phyloP scores from a whole-genome alignment of 2,888 invertebrate species.

The Apotomis betuletana region DNA sequence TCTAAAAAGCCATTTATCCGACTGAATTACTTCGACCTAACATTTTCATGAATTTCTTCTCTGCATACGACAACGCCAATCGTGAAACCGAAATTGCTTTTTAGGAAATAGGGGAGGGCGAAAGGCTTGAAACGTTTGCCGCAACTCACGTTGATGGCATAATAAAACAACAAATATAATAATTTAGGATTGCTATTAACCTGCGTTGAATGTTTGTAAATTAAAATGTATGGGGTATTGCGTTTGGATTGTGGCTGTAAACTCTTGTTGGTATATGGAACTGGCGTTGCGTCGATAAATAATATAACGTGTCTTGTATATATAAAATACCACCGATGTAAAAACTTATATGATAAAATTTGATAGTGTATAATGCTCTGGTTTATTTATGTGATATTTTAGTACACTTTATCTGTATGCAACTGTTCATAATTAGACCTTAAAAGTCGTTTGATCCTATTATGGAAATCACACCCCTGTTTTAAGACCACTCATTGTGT shows the following conservation, averaged over 20 bases:
- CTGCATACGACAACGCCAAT: slow-evolving; percentile 54
- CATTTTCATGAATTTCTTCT: slow-evolving; percentile 58
- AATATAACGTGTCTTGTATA: too few species aligned
- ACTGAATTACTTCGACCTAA: slow-evolving; percentile 58
- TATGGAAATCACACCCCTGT: too few species aligned
- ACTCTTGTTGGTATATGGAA: not conserved
- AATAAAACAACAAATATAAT: slow-evolving; percentile 34
- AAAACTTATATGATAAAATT: too few species aligned
- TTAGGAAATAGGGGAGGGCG: slow-evolving; percentile 49
- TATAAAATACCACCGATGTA: too few species aligned
- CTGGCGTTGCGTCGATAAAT: not conserved
- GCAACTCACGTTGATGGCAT: slow-evolving; percentile 26
- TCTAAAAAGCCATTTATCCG: slow-evolving; percentile 52
- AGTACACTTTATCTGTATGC: too few species aligned
- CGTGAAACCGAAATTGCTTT: slow-evolving; percentile 62
- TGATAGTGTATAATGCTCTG: too few species aligned
- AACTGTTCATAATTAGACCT: too few species aligned
- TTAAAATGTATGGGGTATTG: slow-evolving; percentile 21
- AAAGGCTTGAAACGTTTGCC: slow-evolving; percentile 24
- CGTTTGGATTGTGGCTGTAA: not conserved
- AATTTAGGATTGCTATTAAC: slow-evolving; percentile 28
- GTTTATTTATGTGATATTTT: too few species aligned
- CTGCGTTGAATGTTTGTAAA: slow-evolving; percentile 28
- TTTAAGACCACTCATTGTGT: too few species aligned
- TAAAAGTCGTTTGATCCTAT: too few species aligned